These are phyloP conservation scores for Forbesichthys papilliferus DNA, from an alignment of 2,113 vertebrate species.

Conservation along the genomic window DNA sequence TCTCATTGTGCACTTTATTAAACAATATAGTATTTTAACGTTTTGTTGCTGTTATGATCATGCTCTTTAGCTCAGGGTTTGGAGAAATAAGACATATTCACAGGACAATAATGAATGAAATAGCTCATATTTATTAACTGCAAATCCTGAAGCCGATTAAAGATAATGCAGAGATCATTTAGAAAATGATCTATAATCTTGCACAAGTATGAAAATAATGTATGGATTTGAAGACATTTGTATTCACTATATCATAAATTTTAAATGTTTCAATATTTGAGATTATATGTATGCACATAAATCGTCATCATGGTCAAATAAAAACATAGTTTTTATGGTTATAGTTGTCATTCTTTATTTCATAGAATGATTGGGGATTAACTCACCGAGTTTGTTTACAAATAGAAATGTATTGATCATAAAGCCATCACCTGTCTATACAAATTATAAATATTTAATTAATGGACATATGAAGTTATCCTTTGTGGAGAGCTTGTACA, in stretches of 20 bases:
- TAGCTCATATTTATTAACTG: slow-evolving; percentile 59
- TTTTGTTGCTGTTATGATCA: slow-evolving; percentile 34
- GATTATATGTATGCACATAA: slow-evolving; percentile 70
- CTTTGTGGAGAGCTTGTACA: too few species aligned
- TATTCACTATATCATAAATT: slow-evolving; percentile 69
- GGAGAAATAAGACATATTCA: slow-evolving; percentile 26
- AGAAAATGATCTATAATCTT: slow-evolving; percentile 58
- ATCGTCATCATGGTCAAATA: slow-evolving; percentile 58
- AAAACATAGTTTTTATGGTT: slow-evolving; percentile 59
- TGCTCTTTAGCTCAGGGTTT: slow-evolving; percentile 59
- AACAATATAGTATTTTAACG: slow-evolving; percentile 27
- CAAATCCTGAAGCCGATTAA: slow-evolving; percentile 49
- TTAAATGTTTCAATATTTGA: slow-evolving; percentile 73
- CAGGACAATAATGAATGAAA: slow-evolving; percentile 47
- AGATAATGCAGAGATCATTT: slow-evolving; percentile 59
- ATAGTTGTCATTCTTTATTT: slow-evolving; percentile 12
- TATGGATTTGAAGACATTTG: slow-evolving; percentile 66
- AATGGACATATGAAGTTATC: too few species aligned
- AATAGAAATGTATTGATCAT: too few species aligned
- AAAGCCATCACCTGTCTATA: too few species aligned
- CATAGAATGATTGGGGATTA: background rate
- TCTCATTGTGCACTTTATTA: slow-evolving; percentile 55
- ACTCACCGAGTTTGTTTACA: background rate
- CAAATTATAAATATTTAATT: too few species aligned
- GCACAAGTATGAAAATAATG: slow-evolving; percentile 61